These are phyloP conservation scores for Noctua fimbriata DNA, from an alignment of 2,888 invertebrate genomes.

Conservation along the genomic window DNA sequence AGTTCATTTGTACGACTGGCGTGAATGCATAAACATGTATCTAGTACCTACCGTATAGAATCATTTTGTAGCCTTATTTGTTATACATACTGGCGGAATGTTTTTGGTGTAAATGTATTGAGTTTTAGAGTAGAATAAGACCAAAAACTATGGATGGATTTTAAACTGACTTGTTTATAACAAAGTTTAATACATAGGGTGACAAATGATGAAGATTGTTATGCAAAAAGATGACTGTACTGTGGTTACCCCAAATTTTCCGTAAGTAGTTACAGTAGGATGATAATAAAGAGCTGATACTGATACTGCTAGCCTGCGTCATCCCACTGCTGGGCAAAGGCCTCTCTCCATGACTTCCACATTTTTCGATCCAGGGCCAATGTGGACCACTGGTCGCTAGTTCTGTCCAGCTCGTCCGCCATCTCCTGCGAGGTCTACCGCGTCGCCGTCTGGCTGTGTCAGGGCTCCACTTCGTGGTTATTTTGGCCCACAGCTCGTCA, in stretches of 20 bases:
- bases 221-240: background rate
- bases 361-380: too few species aligned
- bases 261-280: background rate
- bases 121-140: background rate
- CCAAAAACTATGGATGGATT: background rate
- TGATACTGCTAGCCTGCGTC: too few species aligned
- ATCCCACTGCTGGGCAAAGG: too few species aligned
- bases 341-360: too few species aligned
- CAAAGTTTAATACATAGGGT: background rate
- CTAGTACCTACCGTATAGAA: background rate
- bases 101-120: background rate
- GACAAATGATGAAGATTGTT: background rate
- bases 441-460: too few species aligned
- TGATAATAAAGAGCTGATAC: background rate
- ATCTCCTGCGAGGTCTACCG: too few species aligned
- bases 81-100: background rate
- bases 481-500: too few species aligned
- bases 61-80: constrained; percentile 5
- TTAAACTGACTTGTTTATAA: background rate
- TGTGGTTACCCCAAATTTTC: background rate
- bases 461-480: too few species aligned
- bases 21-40: constrained; percentile 18
- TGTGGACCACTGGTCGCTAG: too few species aligned
- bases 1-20: constrained; percentile 28
- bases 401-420: too few species aligned